Conservation (phyloP, 1,140 invertebrate genomes). For the Eurosta solidaginis region DNA sequence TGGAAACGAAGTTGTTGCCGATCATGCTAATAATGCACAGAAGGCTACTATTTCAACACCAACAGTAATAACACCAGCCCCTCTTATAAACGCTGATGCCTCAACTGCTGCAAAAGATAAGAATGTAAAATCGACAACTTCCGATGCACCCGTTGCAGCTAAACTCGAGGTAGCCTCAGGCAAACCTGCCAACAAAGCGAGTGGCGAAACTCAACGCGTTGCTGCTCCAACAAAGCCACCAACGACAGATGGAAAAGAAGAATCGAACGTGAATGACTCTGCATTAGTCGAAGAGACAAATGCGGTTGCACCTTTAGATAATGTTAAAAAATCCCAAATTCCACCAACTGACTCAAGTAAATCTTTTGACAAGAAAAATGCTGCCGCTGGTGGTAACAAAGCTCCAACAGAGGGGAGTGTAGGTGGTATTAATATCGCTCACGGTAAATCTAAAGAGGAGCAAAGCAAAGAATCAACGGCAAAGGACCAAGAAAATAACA, state of each 20-base stretch:
- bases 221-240: background rate
- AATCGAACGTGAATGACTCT: background rate
- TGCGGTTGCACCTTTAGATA: background rate
- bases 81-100: background rate
- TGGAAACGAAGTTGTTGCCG: background rate
- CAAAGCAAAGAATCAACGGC: background rate
- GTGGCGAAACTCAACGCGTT: background rate
- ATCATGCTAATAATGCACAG: background rate
- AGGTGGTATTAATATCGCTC: background rate
- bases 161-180: background rate
- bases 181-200: background rate
- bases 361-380: background rate
- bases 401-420: background rate
- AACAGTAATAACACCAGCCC: background rate
- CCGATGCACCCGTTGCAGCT: background rate
- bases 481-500: background rate
- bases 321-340: background rate
- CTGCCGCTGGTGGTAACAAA: background rate
- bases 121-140: background rate
- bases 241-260: background rate
- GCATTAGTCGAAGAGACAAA: background rate
- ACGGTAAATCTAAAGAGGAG: background rate
- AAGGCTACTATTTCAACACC: conserved; percentile 6
- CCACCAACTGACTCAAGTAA: background rate
- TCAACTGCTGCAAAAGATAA: background rate